Evolutionary conservation across 1,140 invertebrate species (phyloP).

Genomic region (Eumeta japonica): DNA sequence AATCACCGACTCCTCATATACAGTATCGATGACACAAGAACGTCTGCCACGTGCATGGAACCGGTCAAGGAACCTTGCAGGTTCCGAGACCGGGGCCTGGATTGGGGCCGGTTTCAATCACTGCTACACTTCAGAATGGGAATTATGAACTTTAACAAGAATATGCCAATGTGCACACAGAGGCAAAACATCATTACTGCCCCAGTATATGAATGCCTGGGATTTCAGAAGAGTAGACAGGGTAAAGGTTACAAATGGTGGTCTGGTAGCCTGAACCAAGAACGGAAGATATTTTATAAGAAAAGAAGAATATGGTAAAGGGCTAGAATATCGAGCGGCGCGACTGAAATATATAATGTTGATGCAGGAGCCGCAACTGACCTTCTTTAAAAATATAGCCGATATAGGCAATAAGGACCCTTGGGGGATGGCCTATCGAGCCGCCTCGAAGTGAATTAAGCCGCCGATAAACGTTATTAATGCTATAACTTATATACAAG

Average conservation of each 20-base stretch:
- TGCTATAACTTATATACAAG: conserved; percentile 6
- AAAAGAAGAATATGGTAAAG: conserved; percentile 14
- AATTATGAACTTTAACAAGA: too few species aligned
- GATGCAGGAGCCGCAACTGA: conserved; percentile 15
- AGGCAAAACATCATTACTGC: too few species aligned
- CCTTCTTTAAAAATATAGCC: conserved; percentile 8
- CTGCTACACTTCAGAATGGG: too few species aligned
- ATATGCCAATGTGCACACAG: too few species aligned
- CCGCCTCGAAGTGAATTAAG: conserved; percentile 8
- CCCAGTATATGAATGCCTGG: too few species aligned
- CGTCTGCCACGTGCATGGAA: too few species aligned
- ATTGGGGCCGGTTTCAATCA: too few species aligned
- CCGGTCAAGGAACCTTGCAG: too few species aligned
- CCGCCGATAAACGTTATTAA: conserved; percentile 14
- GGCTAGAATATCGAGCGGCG: background rate
- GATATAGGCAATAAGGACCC: conserved; percentile 19
- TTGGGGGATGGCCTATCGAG: conserved; percentile 17
- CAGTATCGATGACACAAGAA: too few species aligned
- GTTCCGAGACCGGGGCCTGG: too few species aligned
- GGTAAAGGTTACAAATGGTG: conserved; percentile 17
- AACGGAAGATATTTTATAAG: conserved; percentile 5
- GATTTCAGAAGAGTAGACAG: background rate
- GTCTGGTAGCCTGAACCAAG: conserved; percentile 11
- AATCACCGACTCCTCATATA: too few species aligned
- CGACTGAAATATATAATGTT: conserved; percentile 9